These are phyloP conservation scores for Eilema depressum DNA, from an alignment of 2,888 invertebrate species.

Conservation along the genomic window DNA sequence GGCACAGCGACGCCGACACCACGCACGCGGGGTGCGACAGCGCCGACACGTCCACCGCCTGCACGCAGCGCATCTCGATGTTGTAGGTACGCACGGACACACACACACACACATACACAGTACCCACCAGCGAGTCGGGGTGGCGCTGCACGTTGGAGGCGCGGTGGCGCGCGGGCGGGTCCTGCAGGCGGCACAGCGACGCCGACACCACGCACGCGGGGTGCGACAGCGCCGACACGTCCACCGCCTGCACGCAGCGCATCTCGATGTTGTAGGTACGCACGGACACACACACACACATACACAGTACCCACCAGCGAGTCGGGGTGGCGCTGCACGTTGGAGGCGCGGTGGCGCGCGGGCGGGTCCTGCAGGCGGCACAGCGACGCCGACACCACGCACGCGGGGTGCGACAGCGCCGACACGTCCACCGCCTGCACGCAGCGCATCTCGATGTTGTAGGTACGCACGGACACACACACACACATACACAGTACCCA, in stretches of 20 bases:
- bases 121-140: slow-evolving; percentile 80
- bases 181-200: slow-evolving; percentile 95
- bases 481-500: too few relatives aligned
- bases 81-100: too few relatives aligned
- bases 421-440: slow-evolving; percentile 89
- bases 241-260: slow-evolving; percentile 83
- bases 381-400: slow-evolving; percentile 96
- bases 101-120: too few relatives aligned
- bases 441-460: too few relatives aligned
- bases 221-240: slow-evolving; percentile 96
- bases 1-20: slow-evolving; percentile 96
- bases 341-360: slow-evolving; percentile 46
- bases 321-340: slow-evolving; percentile 65
- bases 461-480: too few relatives aligned
- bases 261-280: too few relatives aligned
- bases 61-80: too few relatives aligned
- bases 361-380: slow-evolving; percentile 94
- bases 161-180: slow-evolving; percentile 82
- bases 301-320: too few relatives aligned
- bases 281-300: too few relatives aligned
- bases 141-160: slow-evolving; percentile 51
- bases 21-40: slow-evolving; percentile 99
- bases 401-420: slow-evolving; percentile 98
- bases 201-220: slow-evolving; percentile 98
- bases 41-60: slow-evolving; percentile 90